Evolutionary conservation across 2,888 invertebrate species (phyloP), one percentile per base, ranked within the genome.

Genomic region (Trachelus tabidus): DNA sequence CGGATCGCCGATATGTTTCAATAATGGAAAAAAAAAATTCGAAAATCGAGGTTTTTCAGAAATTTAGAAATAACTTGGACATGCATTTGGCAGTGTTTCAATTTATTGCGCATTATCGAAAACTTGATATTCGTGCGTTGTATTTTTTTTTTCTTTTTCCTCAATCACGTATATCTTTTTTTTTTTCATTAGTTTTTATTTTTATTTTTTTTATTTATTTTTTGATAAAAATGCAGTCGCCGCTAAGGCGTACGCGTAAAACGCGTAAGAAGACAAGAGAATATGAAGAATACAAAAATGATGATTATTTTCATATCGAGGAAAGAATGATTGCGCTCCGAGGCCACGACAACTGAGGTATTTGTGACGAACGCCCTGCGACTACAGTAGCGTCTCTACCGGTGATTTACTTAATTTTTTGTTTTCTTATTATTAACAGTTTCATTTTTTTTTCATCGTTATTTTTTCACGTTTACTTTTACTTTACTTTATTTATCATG

Each of bases 261-360:
- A 69, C 30, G 30, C 69, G 69, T 30, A 12, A 33, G 69, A 69
- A n/a, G 69, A 40, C 37, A 40, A 30, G 30, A 30, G 69, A n/a
- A 69, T 69, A 30, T 12, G 12, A 6, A 12, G 69, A 33, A 11
- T 69, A 12, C 11, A 33, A 33, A 69, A 33, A 69, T n/a, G 31
- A 31, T 30, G 69, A 69, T 69, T 12, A n/a, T 11, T 15, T 30
- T 30, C 33, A 69, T 31, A 69, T 33, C 31, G 69, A 33, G 9
- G 4, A 33, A 69, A 69, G 6, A n/a, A 69, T 69, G 4, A 15
- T 40, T 40, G 77, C 73, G 75, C 83, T 86, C 89, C 87, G 89
- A 89, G 89, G 87, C 86, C 88, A 82, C 89, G 89, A 88, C 89
- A 89, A 73, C 87, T 90, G 91, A 91, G 91, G 91, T 91, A 90